Percentiles rank a stretch among this genome's conserved stretches.
phyloP scores from a whole-genome alignment of 2,113 vertebrate species.

The Cygnus buccinator region DNA sequence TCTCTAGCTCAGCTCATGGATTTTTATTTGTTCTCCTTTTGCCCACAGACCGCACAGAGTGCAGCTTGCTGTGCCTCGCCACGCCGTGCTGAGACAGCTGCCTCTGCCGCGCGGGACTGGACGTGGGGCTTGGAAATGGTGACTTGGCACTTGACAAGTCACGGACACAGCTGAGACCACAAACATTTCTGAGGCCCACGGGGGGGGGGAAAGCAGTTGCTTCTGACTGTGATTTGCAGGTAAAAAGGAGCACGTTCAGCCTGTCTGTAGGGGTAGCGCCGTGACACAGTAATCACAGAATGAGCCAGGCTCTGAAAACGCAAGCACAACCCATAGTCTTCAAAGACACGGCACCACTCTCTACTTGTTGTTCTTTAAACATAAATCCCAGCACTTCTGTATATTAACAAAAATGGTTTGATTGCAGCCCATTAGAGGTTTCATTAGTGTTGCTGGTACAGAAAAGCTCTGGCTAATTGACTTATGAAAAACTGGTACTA shows the following conservation, averaged over 20 bases:
- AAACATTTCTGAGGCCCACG: not conserved
- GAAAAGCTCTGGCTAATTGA: slow-evolving; percentile 27
- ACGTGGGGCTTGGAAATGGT: not conserved
- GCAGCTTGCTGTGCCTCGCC: not conserved
- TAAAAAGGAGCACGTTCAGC: fast-evolving
- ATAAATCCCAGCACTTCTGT: not conserved
- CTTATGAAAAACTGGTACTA: not conserved
- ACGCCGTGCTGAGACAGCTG: not conserved
- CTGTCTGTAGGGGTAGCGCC: not conserved
- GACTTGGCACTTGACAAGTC: not conserved
- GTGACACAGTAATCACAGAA: not conserved
- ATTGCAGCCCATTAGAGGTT: not conserved
- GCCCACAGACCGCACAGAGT: fast-evolving
- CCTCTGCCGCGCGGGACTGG: not conserved
- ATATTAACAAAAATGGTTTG: not conserved
- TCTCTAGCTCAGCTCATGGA: not conserved
- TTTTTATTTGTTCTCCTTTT: not conserved
- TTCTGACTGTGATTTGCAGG: slow-evolving; percentile 4
- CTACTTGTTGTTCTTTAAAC: not conserved
- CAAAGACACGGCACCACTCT: not conserved
- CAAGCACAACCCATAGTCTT: not conserved
- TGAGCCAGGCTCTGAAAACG: not conserved
- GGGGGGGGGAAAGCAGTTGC: not conserved
- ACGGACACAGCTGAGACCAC: slow-evolving; percentile 17
- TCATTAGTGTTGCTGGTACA: not conserved